These are phyloP conservation scores for Ancistrus triradiatus DNA, from an alignment of 2,113 vertebrate genomes.

Conservation along the genomic window DNA sequence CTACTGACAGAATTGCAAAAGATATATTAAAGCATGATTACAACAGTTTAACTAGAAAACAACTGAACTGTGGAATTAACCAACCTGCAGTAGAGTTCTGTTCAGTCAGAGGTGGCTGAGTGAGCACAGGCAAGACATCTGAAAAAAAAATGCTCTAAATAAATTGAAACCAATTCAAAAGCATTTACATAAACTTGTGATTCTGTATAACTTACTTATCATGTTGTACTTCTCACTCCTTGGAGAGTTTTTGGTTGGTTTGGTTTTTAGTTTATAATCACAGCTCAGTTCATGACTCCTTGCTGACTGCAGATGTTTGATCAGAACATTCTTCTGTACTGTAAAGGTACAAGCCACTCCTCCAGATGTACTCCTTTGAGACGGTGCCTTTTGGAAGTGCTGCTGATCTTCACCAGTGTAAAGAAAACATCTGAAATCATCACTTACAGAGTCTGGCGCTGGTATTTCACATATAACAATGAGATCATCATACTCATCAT, in stretches of 20 bases:
- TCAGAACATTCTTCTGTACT: not conserved
- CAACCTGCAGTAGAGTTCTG: not conserved
- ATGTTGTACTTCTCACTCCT: conserved; percentile 19
- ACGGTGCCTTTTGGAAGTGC: fast-evolving
- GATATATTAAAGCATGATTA: not conserved
- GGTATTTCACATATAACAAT: not conserved
- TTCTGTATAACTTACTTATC: conserved; percentile 8
- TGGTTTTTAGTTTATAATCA: conserved; percentile 32
- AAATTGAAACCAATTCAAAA: not conserved
- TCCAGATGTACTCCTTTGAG: not conserved
- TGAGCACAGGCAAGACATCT: not conserved
- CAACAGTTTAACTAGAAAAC: not conserved
- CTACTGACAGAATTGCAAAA: not conserved
- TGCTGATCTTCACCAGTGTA: conserved; percentile 36
- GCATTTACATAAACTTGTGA: not conserved
- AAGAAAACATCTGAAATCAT: conserved; percentile 32
- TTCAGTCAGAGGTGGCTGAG: not conserved
- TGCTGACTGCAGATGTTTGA: too few relatives aligned
- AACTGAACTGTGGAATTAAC: not conserved
- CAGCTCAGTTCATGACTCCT: conserved; percentile 37
- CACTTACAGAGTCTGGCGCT: not conserved
- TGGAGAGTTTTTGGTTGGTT: conserved; percentile 23
- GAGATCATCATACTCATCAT: not conserved
- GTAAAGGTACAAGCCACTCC: not conserved
- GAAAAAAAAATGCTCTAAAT: not conserved